Evolutionary conservation across 2,113 vertebrate species (phyloP).

Genomic region (Circaetus cinerascens): DNA sequence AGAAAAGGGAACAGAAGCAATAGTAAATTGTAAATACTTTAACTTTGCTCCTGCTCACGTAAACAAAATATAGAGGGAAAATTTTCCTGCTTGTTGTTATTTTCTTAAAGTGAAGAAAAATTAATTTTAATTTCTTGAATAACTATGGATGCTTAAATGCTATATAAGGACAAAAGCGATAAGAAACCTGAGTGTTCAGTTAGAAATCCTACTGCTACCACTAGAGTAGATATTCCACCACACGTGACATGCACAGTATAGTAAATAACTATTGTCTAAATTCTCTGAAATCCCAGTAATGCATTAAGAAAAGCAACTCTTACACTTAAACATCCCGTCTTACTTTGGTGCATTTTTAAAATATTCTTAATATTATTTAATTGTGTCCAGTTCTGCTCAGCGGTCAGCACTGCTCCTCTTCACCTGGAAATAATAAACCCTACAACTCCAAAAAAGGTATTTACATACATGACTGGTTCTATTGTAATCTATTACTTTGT

Average conservation of each 20-base stretch:
- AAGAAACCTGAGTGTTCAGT: not conserved
- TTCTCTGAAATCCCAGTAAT: not conserved
- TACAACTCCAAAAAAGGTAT: not conserved
- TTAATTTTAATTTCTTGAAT: not conserved
- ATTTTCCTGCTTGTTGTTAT: not conserved
- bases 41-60: not conserved
- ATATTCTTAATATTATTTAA: not conserved
- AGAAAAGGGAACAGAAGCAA: not conserved
- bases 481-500: not conserved
- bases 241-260: not conserved
- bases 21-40: not conserved
- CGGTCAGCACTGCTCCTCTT: not conserved
- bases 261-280: not conserved
- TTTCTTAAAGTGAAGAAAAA: not conserved
- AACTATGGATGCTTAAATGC: not conserved
- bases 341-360: not conserved
- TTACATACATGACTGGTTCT: not conserved
- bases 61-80: not conserved
- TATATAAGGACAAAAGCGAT: not conserved
- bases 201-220: not conserved
- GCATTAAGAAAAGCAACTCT: not conserved
- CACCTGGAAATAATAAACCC: not conserved
- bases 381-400: not conserved
- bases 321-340: not conserved
- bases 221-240: not conserved